Evolutionary conservation across 2,113 vertebrate species (phyloP).

Genomic region (Pelvicachromis taeniatus): DNA sequence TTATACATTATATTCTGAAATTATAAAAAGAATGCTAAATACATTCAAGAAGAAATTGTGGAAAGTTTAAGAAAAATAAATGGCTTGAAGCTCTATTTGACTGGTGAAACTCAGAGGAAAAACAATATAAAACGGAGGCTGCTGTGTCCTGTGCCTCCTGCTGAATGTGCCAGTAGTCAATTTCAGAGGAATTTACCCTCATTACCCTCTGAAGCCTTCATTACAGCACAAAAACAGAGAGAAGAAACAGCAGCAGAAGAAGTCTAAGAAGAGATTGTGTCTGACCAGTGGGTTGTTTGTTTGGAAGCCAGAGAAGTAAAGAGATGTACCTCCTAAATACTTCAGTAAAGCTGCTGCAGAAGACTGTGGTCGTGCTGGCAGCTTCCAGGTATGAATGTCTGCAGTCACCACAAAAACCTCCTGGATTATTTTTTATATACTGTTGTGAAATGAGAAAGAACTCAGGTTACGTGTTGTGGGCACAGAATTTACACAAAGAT

Average conservation of each 20-base stretch:
- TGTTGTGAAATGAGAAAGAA: neutral
- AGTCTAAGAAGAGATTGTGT: neutral
- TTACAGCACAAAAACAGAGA: constrained; percentile 10
- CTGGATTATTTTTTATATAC: neutral
- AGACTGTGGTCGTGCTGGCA: constrained; percentile 22
- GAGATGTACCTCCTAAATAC: neutral
- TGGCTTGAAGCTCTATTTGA: neutral
- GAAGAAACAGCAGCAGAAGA: neutral
- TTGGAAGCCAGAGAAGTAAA: neutral
- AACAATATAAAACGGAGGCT: neutral
- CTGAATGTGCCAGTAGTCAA: constrained; percentile 14
- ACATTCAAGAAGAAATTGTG: neutral
- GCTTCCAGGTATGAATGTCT: constrained; percentile 18
- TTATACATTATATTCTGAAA: neutral
- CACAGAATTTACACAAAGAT: neutral
- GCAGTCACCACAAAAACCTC: neutral
- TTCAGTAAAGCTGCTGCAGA: neutral
- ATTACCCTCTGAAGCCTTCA: constrained; percentile 19
- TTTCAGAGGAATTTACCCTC: constrained; percentile 39
- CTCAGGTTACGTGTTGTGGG: neutral
- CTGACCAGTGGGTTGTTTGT: neutral
- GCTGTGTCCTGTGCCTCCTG: neutral
- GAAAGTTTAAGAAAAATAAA: neutral
- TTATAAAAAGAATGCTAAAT: neutral
- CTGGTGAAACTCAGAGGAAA: neutral